A percentile compares a stretch with the other conserved stretches of the same genome.
These are phyloP conservation scores for Chiroxiphia lanceolata DNA, from an alignment of 2,797 vertebrate genomes.

Conservation along the genomic window DNA sequence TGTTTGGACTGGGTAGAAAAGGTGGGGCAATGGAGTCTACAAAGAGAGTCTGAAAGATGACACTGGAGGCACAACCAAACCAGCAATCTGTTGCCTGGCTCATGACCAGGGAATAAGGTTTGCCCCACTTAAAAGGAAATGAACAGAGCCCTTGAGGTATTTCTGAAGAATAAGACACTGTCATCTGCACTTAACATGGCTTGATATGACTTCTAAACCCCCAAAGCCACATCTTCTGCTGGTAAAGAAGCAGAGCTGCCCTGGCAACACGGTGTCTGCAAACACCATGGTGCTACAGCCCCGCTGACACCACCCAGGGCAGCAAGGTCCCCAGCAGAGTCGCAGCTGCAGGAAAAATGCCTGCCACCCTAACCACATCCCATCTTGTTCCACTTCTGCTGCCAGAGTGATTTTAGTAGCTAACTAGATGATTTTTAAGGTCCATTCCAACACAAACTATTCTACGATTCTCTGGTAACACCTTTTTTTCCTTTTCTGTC, in stretches of 20 bases:
- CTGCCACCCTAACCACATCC: not conserved
- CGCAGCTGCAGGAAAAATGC: not conserved
- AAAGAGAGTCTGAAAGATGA: not conserved
- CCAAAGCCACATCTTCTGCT: not conserved
- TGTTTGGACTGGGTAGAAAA: not conserved
- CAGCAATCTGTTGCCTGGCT: not conserved
- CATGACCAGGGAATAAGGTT: not conserved
- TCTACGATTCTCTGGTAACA: not conserved
- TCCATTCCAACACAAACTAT: not conserved
- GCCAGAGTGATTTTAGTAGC: not conserved
- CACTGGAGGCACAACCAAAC: not conserved
- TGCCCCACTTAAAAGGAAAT: not conserved
- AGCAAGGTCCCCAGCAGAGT: not conserved
- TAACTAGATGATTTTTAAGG: not conserved
- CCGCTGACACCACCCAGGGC: not conserved
- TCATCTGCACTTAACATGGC: not conserved
- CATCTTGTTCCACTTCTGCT: not conserved
- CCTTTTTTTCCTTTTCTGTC: not conserved
- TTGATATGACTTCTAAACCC: not conserved
- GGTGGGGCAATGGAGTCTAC: not conserved
- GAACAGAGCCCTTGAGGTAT: not conserved
- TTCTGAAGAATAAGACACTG: not conserved
- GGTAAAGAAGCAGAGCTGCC: not conserved
- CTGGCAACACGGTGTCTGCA: rapidly evolving
- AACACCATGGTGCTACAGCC: not conserved